phyloP scores from a whole-genome alignment of 2,113 vertebrate species.

The Ahaetulla prasina region DNA sequence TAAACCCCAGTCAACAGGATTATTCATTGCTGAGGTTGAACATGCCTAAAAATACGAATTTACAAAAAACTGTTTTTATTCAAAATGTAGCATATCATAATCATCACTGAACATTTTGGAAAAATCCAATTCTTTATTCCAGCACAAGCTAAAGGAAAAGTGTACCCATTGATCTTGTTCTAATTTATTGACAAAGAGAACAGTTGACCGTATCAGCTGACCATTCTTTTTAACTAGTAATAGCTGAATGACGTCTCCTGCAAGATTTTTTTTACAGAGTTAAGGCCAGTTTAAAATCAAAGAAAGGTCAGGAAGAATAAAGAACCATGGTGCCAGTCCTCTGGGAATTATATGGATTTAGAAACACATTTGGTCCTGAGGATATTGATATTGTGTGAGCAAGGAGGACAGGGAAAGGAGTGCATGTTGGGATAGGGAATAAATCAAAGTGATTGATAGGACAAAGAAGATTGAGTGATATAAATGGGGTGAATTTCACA shows the following conservation, averaged over 20 bases:
- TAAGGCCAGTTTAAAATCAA: slow-evolving; percentile 2
- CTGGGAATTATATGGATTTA: slow-evolving; percentile 2
- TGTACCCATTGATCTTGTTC: background rate
- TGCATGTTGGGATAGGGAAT: background rate
- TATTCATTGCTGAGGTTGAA: background rate
- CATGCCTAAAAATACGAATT: background rate
- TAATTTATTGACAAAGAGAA: background rate
- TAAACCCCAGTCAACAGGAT: background rate
- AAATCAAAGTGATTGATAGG: slow-evolving; percentile 14
- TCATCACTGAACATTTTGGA: background rate
- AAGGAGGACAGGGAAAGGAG: background rate
- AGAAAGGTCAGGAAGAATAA: background rate
- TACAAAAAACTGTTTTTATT: background rate
- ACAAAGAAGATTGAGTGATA: background rate
- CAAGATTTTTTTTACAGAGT: background rate
- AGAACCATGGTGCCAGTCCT: background rate
- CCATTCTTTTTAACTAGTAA: background rate
- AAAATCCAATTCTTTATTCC: background rate
- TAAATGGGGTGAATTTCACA: slow-evolving; percentile 2
- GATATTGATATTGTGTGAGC: slow-evolving; percentile 4
- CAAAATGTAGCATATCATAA: background rate
- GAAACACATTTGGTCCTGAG: background rate
- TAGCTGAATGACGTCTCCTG: background rate
- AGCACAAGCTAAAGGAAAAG: accelerated
- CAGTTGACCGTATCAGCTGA: background rate